phyloP scores from a whole-genome alignment of 2,888 invertebrate species.

The Acanthopleura granulata region DNA sequence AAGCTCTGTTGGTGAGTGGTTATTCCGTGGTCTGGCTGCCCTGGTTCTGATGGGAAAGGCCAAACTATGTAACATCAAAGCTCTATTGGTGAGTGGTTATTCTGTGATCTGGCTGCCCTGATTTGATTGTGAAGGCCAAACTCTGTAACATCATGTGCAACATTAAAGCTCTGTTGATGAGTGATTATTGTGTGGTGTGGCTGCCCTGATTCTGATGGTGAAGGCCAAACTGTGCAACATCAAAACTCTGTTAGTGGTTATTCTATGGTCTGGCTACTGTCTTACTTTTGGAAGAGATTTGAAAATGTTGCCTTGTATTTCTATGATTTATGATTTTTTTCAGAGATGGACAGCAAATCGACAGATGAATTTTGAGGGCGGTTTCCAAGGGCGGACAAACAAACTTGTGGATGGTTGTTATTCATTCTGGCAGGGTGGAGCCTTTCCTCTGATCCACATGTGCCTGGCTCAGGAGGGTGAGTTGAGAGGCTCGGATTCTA shows the following conservation, averaged over 20 bases:
- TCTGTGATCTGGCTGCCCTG: no score
- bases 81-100: conserved; percentile 73
- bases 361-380: conserved; percentile 95
- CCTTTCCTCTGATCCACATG: conserved; percentile 86
- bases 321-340: conserved; percentile 19
- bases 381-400: conserved; percentile 95
- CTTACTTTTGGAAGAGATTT: conserved; percentile 81
- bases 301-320: no score
- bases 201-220: conserved; percentile 86
- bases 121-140: conserved; percentile 73
- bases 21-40: conserved; percentile 95
- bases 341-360: conserved; percentile 87
- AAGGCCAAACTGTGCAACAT: conserved; percentile 82
- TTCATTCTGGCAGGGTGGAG: conserved; percentile 98
- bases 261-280: conserved; percentile 96
- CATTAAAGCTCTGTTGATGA: conserved; percentile 77
- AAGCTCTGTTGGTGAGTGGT: conserved; percentile 75
- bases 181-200: conserved; percentile 97
- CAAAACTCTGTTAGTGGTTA: conserved; percentile 76
- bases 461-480: conserved; percentile 49
- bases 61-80: conserved; percentile 79
- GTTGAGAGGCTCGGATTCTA: neutral
- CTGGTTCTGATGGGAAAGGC: conserved; percentile 85
- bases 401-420: conserved; percentile 99
- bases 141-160: no score